Conservation (phyloP, 2,797 vertebrate species). For the Rhinogobio ventralis region DNA sequence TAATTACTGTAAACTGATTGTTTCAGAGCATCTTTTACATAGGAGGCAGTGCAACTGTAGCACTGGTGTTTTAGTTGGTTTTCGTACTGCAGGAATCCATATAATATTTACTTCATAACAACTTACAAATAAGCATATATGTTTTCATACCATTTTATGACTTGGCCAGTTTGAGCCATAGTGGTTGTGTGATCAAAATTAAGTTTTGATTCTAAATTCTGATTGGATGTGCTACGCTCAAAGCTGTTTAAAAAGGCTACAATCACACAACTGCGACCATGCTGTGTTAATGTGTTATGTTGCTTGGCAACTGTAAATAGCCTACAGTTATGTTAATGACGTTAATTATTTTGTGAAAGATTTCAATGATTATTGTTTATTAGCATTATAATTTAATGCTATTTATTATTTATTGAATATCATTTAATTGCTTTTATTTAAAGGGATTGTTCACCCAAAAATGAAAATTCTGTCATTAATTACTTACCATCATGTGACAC, state of each 20-base stretch:
- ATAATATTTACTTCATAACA: neutral
- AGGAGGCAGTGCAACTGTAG: neutral
- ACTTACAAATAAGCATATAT: neutral
- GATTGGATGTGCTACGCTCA: neutral
- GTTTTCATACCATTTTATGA: neutral
- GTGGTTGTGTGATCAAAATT: neutral
- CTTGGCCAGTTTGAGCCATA: neutral
- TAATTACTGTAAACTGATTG: neutral
- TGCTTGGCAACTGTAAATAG: neutral
- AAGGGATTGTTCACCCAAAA: no score
- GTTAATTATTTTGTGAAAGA: neutral
- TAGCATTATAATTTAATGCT: neutral
- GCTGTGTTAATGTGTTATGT: neutral
- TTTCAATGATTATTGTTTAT: neutral
- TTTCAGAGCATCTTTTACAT: neutral
- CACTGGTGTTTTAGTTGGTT: neutral
- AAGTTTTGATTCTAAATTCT: neutral
- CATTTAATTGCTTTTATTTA: neutral
- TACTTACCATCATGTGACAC: no score
- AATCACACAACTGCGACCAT: neutral
- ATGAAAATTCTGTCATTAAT: no score
- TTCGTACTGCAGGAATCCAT: neutral
- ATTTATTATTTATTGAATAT: neutral
- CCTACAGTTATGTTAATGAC: neutral
- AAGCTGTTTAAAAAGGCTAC: neutral